A percentile compares a stretch with the other conserved stretches of the same genome.
These are phyloP conservation scores for Myotis vivesi DNA, from an alignment of 2,797 vertebrate genomes.

Conservation along the genomic window DNA sequence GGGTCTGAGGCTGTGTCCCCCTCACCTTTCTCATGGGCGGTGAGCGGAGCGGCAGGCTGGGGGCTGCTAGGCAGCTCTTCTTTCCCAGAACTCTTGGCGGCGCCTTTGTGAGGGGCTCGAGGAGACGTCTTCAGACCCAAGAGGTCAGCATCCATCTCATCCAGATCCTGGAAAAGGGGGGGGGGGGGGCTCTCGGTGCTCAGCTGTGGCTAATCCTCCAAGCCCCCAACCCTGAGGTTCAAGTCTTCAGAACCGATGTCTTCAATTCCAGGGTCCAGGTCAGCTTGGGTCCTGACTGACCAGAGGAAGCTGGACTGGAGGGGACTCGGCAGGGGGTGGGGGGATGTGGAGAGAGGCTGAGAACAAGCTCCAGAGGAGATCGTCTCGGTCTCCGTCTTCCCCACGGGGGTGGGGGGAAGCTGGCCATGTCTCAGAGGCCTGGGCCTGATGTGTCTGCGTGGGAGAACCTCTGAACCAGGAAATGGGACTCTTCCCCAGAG, in stretches of 20 bases:
- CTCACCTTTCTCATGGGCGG: constrained; percentile 62
- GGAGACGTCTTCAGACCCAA: constrained; percentile 84
- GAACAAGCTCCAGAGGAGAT: neutral
- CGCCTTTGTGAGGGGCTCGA: constrained; percentile 77
- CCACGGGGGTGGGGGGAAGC: too few relatives aligned
- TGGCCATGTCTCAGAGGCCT: neutral
- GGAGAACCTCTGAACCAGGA: neutral
- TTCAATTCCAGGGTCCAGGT: neutral
- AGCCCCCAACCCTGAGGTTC: neutral
- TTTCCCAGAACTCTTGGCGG: constrained; percentile 73
- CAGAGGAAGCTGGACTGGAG: neutral
- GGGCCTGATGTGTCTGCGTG: neutral
- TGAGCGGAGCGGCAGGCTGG: constrained; percentile 53
- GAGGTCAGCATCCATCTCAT: constrained; percentile 91
- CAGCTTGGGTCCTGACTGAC: neutral
- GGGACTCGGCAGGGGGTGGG: neutral
- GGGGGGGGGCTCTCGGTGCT: neutral
- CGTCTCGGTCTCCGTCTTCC: neutral
- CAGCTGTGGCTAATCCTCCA: neutral
- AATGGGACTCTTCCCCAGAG: neutral
- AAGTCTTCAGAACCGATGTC: neutral
- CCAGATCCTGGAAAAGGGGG: constrained; percentile 85
- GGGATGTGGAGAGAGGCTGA: neutral
- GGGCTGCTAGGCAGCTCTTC: constrained; percentile 54
- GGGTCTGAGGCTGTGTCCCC: accelerated